Conservation (phyloP, 2,797 vertebrate genomes). For the Poecilia wingei region DNA sequence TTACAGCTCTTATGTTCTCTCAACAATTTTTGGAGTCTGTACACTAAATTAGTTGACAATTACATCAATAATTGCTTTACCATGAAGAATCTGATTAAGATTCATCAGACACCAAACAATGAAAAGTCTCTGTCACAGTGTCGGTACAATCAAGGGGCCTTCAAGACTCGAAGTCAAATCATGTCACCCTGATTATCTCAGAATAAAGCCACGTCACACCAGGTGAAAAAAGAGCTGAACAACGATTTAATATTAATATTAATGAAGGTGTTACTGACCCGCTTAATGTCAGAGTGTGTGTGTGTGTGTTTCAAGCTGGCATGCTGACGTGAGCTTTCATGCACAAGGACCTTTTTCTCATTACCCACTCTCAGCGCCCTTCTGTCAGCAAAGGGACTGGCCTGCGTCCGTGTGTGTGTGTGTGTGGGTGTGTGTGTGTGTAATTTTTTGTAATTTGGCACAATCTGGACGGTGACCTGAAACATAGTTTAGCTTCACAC, state of each 20-base stretch:
- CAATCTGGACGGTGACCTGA: constrained; percentile 66
- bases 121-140: not conserved
- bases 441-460: constrained; percentile 56
- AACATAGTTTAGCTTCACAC: constrained; percentile 74
- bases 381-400: constrained; percentile 63
- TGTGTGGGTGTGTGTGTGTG: constrained; percentile 27
- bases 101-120: not conserved
- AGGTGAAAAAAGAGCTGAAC: not conserved
- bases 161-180: not conserved
- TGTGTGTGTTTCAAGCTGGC: constrained; percentile 12
- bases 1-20: no score
- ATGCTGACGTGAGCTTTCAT: constrained; percentile 68
- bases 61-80: no score
- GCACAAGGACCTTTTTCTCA: constrained; percentile 75
- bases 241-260: constrained; percentile 15
- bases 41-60: no score
- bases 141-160: not conserved
- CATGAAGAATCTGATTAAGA: no score
- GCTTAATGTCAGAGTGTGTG: not conserved
- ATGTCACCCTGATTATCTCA: not conserved
- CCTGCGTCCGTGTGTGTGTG: constrained; percentile 12
- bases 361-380: constrained; percentile 67
- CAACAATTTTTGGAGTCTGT: no score
- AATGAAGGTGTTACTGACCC: not conserved
- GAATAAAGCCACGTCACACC: not conserved